These are phyloP conservation scores for Prinia subflava DNA, from an alignment of 2,113 vertebrate species.

Conservation along the genomic window DNA sequence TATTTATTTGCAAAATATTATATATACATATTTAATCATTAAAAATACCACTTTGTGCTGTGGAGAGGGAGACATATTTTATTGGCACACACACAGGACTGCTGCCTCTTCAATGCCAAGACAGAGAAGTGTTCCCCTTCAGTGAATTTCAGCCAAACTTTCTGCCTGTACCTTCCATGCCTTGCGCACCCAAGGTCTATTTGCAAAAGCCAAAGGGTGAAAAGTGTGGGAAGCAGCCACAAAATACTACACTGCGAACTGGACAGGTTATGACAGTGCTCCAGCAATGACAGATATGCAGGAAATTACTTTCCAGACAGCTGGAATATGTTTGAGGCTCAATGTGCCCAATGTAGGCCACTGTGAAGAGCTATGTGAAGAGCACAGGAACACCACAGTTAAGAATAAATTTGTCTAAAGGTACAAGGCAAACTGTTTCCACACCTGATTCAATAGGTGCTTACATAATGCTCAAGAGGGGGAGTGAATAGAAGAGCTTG, in stretches of 20 bases:
- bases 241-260: not conserved
- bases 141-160: not conserved
- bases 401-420: not conserved
- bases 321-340: not conserved
- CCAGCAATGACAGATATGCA: not conserved
- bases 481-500: not conserved
- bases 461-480: not conserved
- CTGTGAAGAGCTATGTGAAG: not conserved
- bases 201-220: not conserved
- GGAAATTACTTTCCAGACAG: not conserved
- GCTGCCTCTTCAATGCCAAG: not conserved
- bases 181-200: not conserved
- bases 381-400: not conserved
- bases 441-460: not conserved
- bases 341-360: accelerated
- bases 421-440: not conserved
- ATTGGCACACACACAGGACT: not conserved
- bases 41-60: not conserved
- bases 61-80: not conserved
- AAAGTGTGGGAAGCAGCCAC: not conserved
- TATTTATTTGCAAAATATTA: constrained; percentile 42
- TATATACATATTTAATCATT: not conserved
- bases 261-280: not conserved
- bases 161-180: not conserved
- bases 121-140: not conserved